A percentile compares a stretch with the other conserved stretches of the same genome.
Evolutionary conservation across 2,888 invertebrate genomes (phyloP).

Genomic region (Listrodromus nycthemerus): DNA sequence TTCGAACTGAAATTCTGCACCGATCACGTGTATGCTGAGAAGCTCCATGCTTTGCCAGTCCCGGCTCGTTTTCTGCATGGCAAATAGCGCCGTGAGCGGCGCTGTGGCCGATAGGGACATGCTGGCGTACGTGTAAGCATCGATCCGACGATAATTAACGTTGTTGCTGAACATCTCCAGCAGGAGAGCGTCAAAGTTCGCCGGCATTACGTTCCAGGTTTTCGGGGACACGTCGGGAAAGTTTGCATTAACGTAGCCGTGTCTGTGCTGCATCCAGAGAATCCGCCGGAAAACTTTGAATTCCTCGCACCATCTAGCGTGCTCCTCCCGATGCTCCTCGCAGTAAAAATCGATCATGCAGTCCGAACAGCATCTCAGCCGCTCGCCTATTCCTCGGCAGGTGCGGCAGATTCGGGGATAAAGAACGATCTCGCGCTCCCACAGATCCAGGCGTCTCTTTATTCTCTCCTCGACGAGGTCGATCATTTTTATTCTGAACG

Average conservation of each 20-base stretch:
- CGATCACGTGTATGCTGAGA: conserved; percentile 86
- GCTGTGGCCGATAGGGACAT: conserved; percentile 89
- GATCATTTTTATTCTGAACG: conserved; percentile 88
- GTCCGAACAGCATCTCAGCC: conserved; percentile 86
- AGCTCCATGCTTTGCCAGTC: conserved; percentile 70
- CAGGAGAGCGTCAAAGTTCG: conserved; percentile 85
- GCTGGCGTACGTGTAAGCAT: conserved; percentile 87
- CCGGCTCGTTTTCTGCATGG: conserved; percentile 84
- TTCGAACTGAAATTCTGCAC: conserved; percentile 91
- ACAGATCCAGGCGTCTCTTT: conserved; percentile 87
- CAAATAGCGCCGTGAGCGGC: conserved; percentile 88
- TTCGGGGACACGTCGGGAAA: conserved; percentile 86
- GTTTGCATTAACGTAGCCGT: conserved; percentile 86
- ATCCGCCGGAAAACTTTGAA: conserved; percentile 88
- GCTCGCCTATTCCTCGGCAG: conserved; percentile 85
- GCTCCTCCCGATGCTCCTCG: conserved; percentile 86
- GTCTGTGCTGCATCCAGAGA: conserved; percentile 87
- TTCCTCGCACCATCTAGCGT: conserved; percentile 88
- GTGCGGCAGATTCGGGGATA: conserved; percentile 88
- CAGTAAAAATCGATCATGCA: conserved; percentile 88
- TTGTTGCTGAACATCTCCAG: conserved; percentile 85
- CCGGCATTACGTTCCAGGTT: conserved; percentile 79
- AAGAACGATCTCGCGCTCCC: conserved; percentile 89
- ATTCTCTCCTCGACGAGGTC: conserved; percentile 87
- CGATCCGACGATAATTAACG: conserved; percentile 84